Evolutionary conservation across 1,140 invertebrate species (phyloP), one percentile per base, ranked within the genome.

Genomic region (Bicyclus anynana): DNA sequence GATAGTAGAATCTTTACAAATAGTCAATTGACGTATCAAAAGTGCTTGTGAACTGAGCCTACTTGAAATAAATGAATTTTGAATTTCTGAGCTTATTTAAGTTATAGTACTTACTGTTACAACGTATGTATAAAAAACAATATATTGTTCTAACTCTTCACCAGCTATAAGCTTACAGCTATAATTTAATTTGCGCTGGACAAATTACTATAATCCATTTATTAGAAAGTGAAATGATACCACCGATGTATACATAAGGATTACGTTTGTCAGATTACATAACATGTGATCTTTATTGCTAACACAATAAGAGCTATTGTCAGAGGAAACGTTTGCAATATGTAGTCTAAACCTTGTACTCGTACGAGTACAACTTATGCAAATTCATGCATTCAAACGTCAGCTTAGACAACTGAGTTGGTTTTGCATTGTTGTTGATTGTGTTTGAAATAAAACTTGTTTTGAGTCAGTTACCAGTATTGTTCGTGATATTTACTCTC

Each of bases 281-380:
- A 51, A 38, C n/a, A n/a, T n/a, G n/a, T 38, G 17, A 23, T 13
- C 18, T 37, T 38, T 53, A 51, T 18, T 13, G 12, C 18, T 10
- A 23, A 17, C 1, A 12, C 29, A 38, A 29, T 53, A 59, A 59
- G 21, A 10, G 9, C 20, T 38, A 59, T 38, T 16, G 35, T 57
- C 21, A n/a, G n/a, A n/a, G n/a, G n/a, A n/a, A n/a, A n/a, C n/a
- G n/a, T 5, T n/a, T 14, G 17, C 14, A 37, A 51, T 38, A 37
- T 26, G 16, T 59, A 54, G 61, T 61, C 51, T 54, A 33, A 33
- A 1, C n/a, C 3, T 33, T 23, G 7, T 12, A n/a, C n/a, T n/a
- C n/a, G n/a, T n/a, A n/a, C n/a, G n/a, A n/a, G n/a, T n/a, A 10
- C n/a, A 58, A 65, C 56, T 13, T 58, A 65, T 65, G 58, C 59